phyloP scores from a whole-genome alignment of 2,888 invertebrate species.

The Hydriomena furcata region DNA sequence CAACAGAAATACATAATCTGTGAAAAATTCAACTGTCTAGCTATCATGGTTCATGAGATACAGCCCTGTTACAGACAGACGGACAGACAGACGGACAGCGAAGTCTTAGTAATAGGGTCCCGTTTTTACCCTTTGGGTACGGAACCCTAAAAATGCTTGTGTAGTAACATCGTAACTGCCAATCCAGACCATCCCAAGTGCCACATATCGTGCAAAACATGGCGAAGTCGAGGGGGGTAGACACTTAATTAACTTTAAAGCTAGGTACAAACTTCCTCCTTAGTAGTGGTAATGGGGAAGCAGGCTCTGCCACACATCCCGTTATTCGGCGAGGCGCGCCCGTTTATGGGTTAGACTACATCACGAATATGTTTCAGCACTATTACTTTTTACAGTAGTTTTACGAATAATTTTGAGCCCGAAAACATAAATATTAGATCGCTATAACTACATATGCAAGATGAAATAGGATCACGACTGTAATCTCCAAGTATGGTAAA shows the following conservation, averaged over 20 bases:
- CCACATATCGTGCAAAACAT: constrained; percentile 58
- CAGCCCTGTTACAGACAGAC: too few relatives aligned
- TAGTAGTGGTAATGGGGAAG: constrained; percentile 29
- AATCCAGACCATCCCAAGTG: constrained; percentile 50
- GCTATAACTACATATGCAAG: too few relatives aligned
- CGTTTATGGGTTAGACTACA: constrained; percentile 14
- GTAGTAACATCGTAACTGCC: constrained; percentile 39
- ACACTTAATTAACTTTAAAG: constrained; percentile 74
- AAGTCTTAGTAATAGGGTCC: too few relatives aligned
- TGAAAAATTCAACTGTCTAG: too few relatives aligned
- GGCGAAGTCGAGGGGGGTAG: constrained; percentile 46
- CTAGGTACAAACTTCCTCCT: constrained; percentile 61
- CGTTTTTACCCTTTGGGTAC: too few relatives aligned
- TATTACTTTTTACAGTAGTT: too few relatives aligned
- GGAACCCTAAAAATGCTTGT: neutral
- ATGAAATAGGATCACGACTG: too few relatives aligned
- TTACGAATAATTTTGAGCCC: too few relatives aligned
- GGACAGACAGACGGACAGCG: too few relatives aligned
- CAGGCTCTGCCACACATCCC: constrained; percentile 51
- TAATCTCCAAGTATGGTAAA: constrained; percentile 56
- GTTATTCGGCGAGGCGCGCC: constrained; percentile 52
- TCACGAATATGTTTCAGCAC: neutral
- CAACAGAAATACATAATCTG: too few relatives aligned
- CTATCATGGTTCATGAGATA: too few relatives aligned
- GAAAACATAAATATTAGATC: too few relatives aligned